phyloP scores from a whole-genome alignment of 2,888 invertebrate genomes.

The Thymelicus sylvestris region DNA sequence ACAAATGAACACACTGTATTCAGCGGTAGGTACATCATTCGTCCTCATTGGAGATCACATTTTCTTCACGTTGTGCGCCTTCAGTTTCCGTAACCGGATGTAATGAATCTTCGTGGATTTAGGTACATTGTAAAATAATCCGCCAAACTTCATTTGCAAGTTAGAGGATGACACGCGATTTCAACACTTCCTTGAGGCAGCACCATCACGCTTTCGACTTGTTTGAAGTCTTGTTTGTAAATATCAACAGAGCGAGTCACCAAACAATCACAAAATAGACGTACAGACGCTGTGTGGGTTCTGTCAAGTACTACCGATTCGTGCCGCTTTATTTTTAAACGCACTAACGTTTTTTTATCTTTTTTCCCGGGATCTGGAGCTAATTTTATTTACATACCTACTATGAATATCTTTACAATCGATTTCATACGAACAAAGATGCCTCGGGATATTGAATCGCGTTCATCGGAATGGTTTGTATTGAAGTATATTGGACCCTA shows the following conservation, averaged over 20 bases:
- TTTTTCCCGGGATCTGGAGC: constrained; percentile 48
- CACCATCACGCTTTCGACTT: constrained; percentile 22
- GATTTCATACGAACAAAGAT: constrained; percentile 40
- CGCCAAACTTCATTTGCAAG: constrained; percentile 10
- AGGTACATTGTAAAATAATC: constrained; percentile 11
- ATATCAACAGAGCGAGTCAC: constrained; percentile 40
- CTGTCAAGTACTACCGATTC: constrained; percentile 41
- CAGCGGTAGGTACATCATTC: constrained; percentile 24
- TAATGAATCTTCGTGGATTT: constrained; percentile 12
- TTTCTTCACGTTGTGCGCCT: constrained; percentile 8
- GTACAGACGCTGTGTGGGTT: constrained; percentile 40
- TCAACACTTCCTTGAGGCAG: constrained; percentile 8
- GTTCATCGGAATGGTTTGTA: constrained; percentile 25
- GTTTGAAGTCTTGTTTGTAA: constrained; percentile 39
- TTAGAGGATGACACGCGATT: constrained; percentile 7
- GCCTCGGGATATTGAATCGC: constrained; percentile 7
- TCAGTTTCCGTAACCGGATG: constrained; percentile 27
- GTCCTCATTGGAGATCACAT: constrained; percentile 26
- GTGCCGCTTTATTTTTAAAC: constrained; percentile 47
- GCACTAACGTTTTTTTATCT: constrained; percentile 45
- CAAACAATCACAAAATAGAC: constrained; percentile 42
- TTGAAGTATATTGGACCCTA: constrained; percentile 27
- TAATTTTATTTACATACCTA: constrained; percentile 48
- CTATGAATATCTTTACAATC: constrained; percentile 45
- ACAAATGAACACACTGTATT: constrained; percentile 11